Evolutionary conservation across 2,888 invertebrate genomes (phyloP), one percentile per base, ranked within the genome.

Genomic region (Omphaloscelis lunosa): DNA sequence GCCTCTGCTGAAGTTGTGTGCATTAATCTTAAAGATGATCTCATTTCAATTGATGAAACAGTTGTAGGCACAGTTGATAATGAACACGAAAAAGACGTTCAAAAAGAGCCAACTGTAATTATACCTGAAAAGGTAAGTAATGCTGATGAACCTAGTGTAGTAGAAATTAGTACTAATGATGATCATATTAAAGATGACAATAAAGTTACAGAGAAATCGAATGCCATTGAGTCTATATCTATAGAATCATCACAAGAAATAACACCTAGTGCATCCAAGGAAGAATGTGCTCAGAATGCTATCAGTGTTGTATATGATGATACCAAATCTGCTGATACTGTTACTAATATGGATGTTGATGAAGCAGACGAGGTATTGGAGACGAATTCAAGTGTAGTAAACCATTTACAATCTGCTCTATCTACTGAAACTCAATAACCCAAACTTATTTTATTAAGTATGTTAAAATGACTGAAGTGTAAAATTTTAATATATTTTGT

Each of bases 11-110:
- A 41, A 39, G 61, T 74, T 58, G 79, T 68, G 0, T 90, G 86
- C 82, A 79, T 92, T 23, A 93, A 93, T 88, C 88, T 92, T 78
- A 90, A 86, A 78, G 92, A 94, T 75, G 92, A 93, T 85, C 81
- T 83, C 59, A 89, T 92, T 83, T 90, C 92, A 45, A 92, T 92
- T 56, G 91, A 89, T 68, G 92, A 93, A 77, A 93, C 92, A 53
- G 72, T 89, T 51, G 78, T 92, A 41, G 86, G 83, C 15, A 77
- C 39, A 75, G 61, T 61, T 39, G 84, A 77, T 72, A 86, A 79
- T 41, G 79, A 78, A 70, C 72, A 81, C 9, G 78, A 84, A 63
- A 65, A 77, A 69, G 71, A 77, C 63, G 71, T 29, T 70, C 76
- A 51, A 34, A 72, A 62, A 79, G 66, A 83, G 58, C 41, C 41